phyloP scores from a whole-genome alignment of 1,140 invertebrate genomes.

The Drosophila quadrilineata region DNA sequence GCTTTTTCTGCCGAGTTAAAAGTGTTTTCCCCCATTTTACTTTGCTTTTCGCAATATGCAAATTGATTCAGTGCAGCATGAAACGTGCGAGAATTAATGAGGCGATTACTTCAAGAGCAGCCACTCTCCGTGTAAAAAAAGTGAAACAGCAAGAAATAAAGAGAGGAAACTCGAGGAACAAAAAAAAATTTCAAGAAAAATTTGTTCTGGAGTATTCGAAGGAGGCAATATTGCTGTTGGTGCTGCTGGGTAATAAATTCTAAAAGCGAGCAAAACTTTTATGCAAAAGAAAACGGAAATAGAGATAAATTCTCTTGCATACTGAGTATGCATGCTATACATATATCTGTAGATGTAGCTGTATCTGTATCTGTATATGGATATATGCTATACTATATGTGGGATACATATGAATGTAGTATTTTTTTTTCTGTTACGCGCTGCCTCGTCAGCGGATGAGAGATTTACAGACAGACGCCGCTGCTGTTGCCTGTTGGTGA shows the following conservation, averaged over 20 bases:
- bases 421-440: slow-evolving; percentile 40
- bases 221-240: slow-evolving; percentile 1
- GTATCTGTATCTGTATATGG: slow-evolving; percentile 10
- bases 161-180: slow-evolving; percentile 1
- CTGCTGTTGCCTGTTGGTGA: slow-evolving; percentile 25
- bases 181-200: slow-evolving; percentile 34
- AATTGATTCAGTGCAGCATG: slow-evolving; percentile 78
- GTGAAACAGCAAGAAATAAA: neutral
- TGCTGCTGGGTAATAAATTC: slow-evolving; percentile 62
- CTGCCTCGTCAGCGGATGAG: slow-evolving; percentile 59
- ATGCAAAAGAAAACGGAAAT: slow-evolving; percentile 76
- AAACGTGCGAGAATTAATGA: slow-evolving; percentile 75
- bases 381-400: too few species aligned
- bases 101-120: slow-evolving; percentile 69
- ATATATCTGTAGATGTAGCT: neutral
- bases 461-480: slow-evolving; percentile 63
- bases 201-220: neutral
- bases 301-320: slow-evolving; percentile 66
- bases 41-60: slow-evolving; percentile 61
- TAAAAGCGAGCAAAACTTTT: slow-evolving; percentile 62
- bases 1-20: neutral
- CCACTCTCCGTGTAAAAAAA: slow-evolving; percentile 12
- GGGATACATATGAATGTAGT: slow-evolving; percentile 17
- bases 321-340: neutral
- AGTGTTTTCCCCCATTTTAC: slow-evolving; percentile 15